Conservation (phyloP, 2,113 vertebrate genomes). For the human region DNA sequence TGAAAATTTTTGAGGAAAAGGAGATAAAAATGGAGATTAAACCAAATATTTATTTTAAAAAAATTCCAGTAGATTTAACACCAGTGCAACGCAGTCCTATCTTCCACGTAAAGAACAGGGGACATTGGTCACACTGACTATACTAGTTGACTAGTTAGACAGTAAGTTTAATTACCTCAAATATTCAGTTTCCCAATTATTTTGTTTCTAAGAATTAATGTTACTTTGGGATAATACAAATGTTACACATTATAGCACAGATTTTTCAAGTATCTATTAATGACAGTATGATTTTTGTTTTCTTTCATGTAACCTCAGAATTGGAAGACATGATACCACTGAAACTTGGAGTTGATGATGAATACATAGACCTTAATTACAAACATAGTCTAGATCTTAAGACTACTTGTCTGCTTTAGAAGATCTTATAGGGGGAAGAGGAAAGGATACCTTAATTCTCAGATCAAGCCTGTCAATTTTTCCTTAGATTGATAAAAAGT, state of each 20-base stretch:
- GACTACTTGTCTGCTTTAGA: not conserved
- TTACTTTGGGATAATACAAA: not conserved
- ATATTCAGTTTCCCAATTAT: constrained; percentile 10
- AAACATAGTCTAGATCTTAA: not conserved
- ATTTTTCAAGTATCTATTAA: not conserved
- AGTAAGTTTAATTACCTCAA: not conserved
- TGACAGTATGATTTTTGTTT: not conserved
- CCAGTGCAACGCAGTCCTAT: not conserved
- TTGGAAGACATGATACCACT: not conserved
- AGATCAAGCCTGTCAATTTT: not conserved
- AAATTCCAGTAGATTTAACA: constrained; percentile 4
- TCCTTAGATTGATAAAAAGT: not conserved
- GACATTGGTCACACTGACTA: not conserved
- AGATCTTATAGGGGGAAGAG: not conserved
- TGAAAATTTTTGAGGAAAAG: not conserved
- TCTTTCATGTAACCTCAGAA: not conserved
- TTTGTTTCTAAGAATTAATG: not conserved
- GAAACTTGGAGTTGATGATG: not conserved
- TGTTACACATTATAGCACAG: not conserved
- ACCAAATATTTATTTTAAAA: not conserved
- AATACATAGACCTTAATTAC: not conserved
- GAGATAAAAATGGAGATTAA: not conserved
- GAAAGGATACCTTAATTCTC: not conserved
- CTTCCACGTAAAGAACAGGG: not conserved
- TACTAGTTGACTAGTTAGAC: not conserved